Conservation (phyloP, 2,113 vertebrate genomes). For the Sphyrna mokarran region DNA sequence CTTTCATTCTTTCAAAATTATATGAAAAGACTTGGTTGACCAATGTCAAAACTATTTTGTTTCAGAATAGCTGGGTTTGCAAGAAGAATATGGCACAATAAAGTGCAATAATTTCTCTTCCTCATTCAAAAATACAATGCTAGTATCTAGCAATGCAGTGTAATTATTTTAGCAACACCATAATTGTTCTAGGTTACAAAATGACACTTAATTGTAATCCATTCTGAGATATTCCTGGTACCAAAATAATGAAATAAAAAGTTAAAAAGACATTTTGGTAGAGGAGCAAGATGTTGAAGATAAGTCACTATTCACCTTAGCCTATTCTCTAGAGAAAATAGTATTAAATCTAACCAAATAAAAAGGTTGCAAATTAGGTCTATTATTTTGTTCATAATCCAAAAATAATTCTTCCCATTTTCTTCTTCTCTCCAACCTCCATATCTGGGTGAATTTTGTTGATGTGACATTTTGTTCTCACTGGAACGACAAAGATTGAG, state of each 20-base stretch:
- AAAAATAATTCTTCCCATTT: neutral
- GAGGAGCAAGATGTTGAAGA: neutral
- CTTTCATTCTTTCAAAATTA: neutral
- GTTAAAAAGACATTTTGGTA: neutral
- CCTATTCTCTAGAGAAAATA: neutral
- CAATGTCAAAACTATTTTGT: neutral
- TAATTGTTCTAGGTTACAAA: neutral
- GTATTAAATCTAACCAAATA: neutral
- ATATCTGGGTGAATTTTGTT: neutral
- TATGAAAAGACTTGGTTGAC: neutral
- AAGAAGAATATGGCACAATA: neutral
- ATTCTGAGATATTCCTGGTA: neutral
- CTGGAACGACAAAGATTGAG: too few species aligned
- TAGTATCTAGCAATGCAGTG: neutral
- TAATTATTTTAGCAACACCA: neutral
- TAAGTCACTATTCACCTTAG: neutral
- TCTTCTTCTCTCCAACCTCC: too few species aligned
- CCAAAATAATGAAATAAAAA: neutral
- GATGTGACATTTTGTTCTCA: neutral
- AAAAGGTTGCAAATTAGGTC: neutral
- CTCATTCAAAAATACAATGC: neutral
- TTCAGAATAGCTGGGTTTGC: neutral
- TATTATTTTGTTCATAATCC: neutral
- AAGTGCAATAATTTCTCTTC: neutral
- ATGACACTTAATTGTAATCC: neutral